Evolutionary conservation across 2,797 vertebrate genomes (phyloP), one percentile per base, ranked within the genome.

Genomic region (Liparis tanakae): DNA sequence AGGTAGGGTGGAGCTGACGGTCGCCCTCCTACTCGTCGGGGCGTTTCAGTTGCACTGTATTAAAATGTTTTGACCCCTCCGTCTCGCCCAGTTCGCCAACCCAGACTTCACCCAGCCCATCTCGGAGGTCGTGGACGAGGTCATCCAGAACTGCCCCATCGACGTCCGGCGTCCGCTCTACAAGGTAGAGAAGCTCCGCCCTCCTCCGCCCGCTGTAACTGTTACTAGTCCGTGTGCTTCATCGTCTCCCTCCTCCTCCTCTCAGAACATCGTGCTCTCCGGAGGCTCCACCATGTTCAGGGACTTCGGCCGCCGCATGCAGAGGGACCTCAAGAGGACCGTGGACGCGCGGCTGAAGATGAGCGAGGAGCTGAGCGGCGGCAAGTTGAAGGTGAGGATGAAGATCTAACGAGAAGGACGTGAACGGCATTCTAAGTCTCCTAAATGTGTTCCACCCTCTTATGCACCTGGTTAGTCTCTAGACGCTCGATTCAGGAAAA

Each of bases 281-380:
- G 98, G 98, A 73, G 98, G 98, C 50, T 99, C 98, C 90, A 99
- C 98, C 89, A 99, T 99, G 98, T 99, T 99, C 94, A 95, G 98
- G 86, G 98, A 99, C 93, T 99, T 99, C 0, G 98, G 98, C 69
- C 91, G 98, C n/a, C 97, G 98, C 70, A 90, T 99, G 88, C 97
- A 98, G 90, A 95, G 98, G 86, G 98, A 99, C 91, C 94, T 99
- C 80, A 99, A 99, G 94, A 96, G 98, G 84, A 96, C 95, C 0
- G 98, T 99, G 68, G 98, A 99, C 75, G 98, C 96, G 9, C 93
- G 98, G 13, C 95, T 99, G 91, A 99, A 98, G 82, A 94, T 98
- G 81, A 99, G 98, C 57, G 98, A 99, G 85, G 98, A 99, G 90
- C 94, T 99, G 76, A 99, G 98, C 60, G 98, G 98, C 1, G 97